Percentiles rank a stretch among this genome's conserved stretches.
Conservation (phyloP, 2,888 invertebrate genomes). For the Rhamnusium bicolor region DNA sequence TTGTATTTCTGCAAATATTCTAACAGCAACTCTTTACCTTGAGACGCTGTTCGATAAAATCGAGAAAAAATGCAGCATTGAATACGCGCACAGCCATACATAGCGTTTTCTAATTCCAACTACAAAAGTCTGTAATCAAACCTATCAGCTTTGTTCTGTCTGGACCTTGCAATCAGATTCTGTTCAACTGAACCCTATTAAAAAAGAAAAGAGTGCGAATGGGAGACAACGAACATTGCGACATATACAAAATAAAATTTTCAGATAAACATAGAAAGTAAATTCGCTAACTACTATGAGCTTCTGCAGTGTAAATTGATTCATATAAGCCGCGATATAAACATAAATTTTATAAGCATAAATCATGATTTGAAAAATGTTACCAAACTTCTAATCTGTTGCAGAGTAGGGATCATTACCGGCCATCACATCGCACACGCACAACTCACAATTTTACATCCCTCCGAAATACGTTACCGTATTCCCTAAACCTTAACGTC, state of each 20-base stretch:
- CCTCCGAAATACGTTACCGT: too few relatives aligned
- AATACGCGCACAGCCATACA: conserved; percentile 16
- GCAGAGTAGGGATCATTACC: too few relatives aligned
- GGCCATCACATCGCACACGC: too few relatives aligned
- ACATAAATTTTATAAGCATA: too few relatives aligned
- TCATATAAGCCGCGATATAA: too few relatives aligned
- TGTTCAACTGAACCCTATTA: neutral
- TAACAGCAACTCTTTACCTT: conserved; percentile 8
- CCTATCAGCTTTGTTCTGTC: conserved; percentile 31
- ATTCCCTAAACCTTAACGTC: too few relatives aligned
- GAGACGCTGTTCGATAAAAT: conserved; percentile 12
- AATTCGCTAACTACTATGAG: neutral
- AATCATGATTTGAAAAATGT: too few relatives aligned
- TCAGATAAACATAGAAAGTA: neutral
- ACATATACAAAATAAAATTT: neutral
- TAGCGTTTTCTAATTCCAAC: conserved; percentile 28
- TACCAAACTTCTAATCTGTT: too few relatives aligned
- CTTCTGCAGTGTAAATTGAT: too few relatives aligned
- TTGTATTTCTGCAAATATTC: neutral
- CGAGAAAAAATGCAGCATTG: conserved; percentile 8
- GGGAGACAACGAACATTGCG: neutral
- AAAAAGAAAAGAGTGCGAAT: neutral
- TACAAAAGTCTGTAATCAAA: conserved; percentile 7
- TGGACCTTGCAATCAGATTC: neutral
- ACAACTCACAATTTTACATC: too few relatives aligned